Percentiles rank a stretch among this genome's conserved stretches.
These are phyloP conservation scores for Pavo muticus DNA, from an alignment of 2,113 vertebrate genomes.

Conservation along the genomic window DNA sequence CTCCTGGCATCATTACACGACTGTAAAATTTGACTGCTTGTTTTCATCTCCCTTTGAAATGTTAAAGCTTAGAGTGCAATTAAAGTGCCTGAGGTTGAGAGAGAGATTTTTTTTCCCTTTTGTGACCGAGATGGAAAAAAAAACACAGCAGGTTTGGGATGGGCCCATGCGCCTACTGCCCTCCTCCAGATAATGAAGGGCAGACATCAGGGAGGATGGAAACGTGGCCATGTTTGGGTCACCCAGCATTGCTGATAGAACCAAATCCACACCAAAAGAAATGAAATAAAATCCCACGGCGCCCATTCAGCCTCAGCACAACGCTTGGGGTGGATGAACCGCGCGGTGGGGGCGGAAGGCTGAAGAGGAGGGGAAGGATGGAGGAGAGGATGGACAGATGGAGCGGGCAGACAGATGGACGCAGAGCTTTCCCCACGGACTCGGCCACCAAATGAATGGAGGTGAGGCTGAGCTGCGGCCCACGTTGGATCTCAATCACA, in stretches of 20 bases:
- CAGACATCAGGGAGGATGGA: not conserved
- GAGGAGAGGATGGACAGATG: not conserved
- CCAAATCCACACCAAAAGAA: not conserved
- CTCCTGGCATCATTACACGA: not conserved
- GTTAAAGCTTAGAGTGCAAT: not conserved
- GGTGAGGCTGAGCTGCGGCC: not conserved
- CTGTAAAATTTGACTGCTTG: not conserved
- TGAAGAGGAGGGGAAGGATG: not conserved
- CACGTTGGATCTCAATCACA: not conserved
- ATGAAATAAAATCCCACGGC: not conserved
- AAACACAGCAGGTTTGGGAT: not conserved
- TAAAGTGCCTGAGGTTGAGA: not conserved
- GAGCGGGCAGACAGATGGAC: not conserved
- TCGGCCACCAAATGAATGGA: not conserved
- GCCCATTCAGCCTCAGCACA: not conserved
- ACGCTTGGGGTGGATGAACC: too few relatives aligned
- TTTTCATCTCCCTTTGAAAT: not conserved
- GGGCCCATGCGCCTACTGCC: not conserved
- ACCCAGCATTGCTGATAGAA: not conserved
- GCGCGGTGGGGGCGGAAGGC: not conserved
- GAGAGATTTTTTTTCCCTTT: not conserved
- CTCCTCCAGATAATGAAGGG: not conserved
- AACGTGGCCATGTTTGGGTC: accelerated
- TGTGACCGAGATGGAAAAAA: not conserved
- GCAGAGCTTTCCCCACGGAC: not conserved